Percentiles rank a stretch among this genome's conserved stretches.
Evolutionary conservation across 2,113 vertebrate species (phyloP).

Genomic region (Dicrurus megarhynchus): DNA sequence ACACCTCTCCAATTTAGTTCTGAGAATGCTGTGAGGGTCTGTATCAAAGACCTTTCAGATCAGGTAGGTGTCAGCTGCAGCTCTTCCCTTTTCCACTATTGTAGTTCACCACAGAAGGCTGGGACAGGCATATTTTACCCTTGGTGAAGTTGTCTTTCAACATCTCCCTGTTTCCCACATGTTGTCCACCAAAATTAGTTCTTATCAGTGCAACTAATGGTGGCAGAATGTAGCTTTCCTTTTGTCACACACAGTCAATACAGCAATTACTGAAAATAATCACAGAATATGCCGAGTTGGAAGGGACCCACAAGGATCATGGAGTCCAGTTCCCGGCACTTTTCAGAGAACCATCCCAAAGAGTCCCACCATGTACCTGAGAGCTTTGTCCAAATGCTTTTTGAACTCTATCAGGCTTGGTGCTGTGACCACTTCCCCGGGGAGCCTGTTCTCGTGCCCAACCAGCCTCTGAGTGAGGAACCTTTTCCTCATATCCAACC

Average conservation of each 20-base stretch:
- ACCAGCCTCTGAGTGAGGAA: background rate
- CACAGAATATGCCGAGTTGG: background rate
- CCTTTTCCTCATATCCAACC: background rate
- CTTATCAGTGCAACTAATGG: background rate
- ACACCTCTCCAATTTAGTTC: background rate
- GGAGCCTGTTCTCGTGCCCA: background rate
- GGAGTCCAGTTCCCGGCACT: accelerated
- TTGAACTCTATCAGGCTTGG: background rate
- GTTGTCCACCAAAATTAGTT: background rate
- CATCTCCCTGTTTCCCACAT: background rate
- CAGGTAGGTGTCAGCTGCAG: background rate
- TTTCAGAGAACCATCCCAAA: background rate
- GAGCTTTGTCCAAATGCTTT: background rate
- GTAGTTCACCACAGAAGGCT: background rate
- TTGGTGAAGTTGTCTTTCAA: background rate
- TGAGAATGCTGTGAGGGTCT: background rate
- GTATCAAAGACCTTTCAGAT: background rate
- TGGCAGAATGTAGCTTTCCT: background rate
- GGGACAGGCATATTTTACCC: background rate
- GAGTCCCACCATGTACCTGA: background rate
- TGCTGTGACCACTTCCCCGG: background rate
- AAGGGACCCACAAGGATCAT: background rate
- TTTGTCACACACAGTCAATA: background rate
- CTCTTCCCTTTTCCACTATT: background rate
- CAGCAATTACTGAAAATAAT: background rate